Conservation (phyloP, 2,888 invertebrate genomes). For the Dastarcus helophoroides region DNA sequence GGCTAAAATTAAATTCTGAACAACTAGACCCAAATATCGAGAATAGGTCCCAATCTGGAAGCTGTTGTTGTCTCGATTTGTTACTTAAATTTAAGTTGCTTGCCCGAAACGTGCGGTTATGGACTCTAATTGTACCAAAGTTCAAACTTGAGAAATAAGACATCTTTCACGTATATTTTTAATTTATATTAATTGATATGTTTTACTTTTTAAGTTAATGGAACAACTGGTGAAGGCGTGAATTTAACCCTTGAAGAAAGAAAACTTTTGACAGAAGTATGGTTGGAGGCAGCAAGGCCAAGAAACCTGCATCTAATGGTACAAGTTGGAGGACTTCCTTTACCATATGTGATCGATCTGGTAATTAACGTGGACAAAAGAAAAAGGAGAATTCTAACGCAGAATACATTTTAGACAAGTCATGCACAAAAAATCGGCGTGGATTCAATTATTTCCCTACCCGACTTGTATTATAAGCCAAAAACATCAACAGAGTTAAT, state of each 20-base stretch:
- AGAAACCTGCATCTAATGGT: slow-evolving; percentile 52
- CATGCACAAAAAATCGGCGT: slow-evolving; percentile 55
- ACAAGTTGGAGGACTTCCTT: slow-evolving; percentile 59
- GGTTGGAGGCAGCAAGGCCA: slow-evolving; percentile 46
- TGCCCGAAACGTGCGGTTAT: too few species aligned
- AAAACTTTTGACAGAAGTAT: slow-evolving; percentile 52
- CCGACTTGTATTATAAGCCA: slow-evolving; percentile 69
- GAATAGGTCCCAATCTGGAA: too few species aligned
- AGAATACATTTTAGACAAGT: slow-evolving; percentile 42
- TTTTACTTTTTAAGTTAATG: too few species aligned
- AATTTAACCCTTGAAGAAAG: slow-evolving; percentile 56
- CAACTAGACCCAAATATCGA: too few species aligned
- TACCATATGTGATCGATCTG: slow-evolving; percentile 57
- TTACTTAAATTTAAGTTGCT: too few species aligned
- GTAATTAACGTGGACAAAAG: slow-evolving; percentile 36
- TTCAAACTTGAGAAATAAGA: too few species aligned
- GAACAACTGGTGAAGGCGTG: slow-evolving; percentile 68
- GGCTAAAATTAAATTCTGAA: too few species aligned
- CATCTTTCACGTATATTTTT: too few species aligned
- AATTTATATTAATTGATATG: too few species aligned
- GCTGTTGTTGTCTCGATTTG: too few species aligned
- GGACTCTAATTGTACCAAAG: too few species aligned
- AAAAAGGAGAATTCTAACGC: too few species aligned
- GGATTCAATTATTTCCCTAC: slow-evolving; percentile 59
- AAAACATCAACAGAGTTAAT: slow-evolving; percentile 47